These are phyloP conservation scores for Alectoris magna DNA, from an alignment of 2,797 vertebrate species.

Conservation along the genomic window DNA sequence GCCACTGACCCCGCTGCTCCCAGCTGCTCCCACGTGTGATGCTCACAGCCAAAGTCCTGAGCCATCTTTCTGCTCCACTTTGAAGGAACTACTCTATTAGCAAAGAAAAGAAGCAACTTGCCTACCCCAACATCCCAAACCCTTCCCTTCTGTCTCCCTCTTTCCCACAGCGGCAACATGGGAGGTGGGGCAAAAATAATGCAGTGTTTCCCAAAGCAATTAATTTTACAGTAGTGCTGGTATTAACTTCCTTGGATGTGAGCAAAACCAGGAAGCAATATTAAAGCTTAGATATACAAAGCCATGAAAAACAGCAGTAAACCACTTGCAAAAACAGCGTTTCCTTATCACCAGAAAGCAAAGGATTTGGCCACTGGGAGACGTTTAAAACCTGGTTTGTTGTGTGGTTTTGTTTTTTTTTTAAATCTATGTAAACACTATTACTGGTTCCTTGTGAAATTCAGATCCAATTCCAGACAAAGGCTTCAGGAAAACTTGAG, in stretches of 20 bases:
- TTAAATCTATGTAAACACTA: neutral
- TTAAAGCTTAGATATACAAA: conserved; percentile 42
- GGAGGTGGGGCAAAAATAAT: conserved; percentile 50
- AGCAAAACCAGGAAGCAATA: conserved; percentile 25
- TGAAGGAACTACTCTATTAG: conserved; percentile 50
- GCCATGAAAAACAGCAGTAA: conserved; percentile 23
- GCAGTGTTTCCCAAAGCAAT: conserved; percentile 12
- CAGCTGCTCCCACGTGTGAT: neutral
- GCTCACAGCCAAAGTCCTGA: neutral
- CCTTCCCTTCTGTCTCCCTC: conserved; percentile 21
- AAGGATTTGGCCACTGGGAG: conserved; percentile 4
- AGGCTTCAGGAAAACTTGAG: conserved; percentile 1
- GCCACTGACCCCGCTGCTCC: neutral
- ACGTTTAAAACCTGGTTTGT: neutral
- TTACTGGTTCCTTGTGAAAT: conserved; percentile 22
- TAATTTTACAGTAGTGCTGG: conserved; percentile 40
- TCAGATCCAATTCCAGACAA: neutral
- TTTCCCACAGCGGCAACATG: conserved; percentile 36
- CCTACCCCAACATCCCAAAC: conserved; percentile 59
- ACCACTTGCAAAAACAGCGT: neutral
- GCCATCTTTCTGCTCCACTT: conserved; percentile 7
- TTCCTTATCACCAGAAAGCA: conserved; percentile 37
- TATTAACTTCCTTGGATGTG: conserved; percentile 38
- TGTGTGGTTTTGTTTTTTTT: neutral
- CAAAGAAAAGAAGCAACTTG: conserved; percentile 67